Evolutionary conservation across 2,113 vertebrate genomes (phyloP).

Genomic region (Actinemys pallida): DNA sequence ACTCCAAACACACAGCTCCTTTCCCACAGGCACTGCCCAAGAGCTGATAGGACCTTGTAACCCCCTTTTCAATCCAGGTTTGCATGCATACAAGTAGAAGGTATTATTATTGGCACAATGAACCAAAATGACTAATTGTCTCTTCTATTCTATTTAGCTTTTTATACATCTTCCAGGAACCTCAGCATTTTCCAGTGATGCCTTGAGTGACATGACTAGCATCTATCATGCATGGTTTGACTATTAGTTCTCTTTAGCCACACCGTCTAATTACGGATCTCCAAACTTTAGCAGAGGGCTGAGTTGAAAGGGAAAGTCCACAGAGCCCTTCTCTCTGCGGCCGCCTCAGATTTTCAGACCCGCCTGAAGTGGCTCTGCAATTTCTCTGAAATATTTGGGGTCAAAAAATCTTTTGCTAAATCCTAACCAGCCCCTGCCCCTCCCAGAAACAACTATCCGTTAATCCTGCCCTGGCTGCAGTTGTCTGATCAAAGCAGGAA

Average conservation of each 20-base stretch:
- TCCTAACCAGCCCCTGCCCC: background rate
- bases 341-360: background rate
- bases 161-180: background rate
- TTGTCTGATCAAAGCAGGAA: background rate
- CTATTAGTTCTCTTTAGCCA: background rate
- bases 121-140: background rate
- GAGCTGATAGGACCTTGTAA: background rate
- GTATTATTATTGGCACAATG: background rate
- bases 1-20: background rate
- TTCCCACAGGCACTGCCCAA: background rate
- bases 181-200: background rate
- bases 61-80: too few relatives aligned
- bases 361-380: background rate
- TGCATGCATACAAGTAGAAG: background rate
- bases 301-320: background rate
- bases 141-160: accelerated
- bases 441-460: background rate
- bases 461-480: background rate
- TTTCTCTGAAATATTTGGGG: background rate
- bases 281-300: conserved; percentile 8
- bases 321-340: background rate
- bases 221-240: background rate
- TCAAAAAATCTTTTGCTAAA: conserved; percentile 52
- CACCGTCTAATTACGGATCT: background rate
- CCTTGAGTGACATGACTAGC: accelerated